Conservation (phyloP, 2,888 invertebrate genomes). For the Lampropteryx suffumata region DNA sequence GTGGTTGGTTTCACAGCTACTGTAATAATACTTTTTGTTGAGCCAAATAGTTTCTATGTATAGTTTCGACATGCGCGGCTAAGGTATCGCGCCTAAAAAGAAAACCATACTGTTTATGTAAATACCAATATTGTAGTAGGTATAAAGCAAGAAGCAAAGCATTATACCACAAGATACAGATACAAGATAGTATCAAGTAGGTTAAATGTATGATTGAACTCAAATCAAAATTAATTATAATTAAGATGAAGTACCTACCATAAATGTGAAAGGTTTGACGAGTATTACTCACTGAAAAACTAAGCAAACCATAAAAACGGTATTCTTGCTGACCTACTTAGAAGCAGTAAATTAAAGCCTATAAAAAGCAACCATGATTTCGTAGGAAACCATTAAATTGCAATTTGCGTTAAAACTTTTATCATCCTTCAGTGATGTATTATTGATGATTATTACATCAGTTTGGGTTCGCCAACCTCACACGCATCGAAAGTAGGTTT, state of each 20-base stretch:
- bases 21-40: conserved; percentile 32
- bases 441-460: conserved; percentile 51
- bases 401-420: conserved; percentile 34
- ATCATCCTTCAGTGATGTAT: conserved; percentile 40
- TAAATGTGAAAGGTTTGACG: conserved; percentile 4
- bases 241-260: background rate
- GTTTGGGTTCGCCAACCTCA: conserved; percentile 27
- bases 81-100: conserved; percentile 18
- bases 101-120: background rate
- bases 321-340: conserved; percentile 1
- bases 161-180: background rate
- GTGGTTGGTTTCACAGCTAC: conserved; percentile 32
- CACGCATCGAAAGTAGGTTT: conserved; percentile 21
- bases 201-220: background rate
- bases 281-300: conserved; percentile 12
- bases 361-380: conserved; percentile 30
- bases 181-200: no score
- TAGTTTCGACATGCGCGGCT: conserved; percentile 13
- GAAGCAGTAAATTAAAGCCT: conserved; percentile 20
- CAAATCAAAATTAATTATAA: background rate
- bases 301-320: conserved; percentile 7
- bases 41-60: conserved; percentile 24
- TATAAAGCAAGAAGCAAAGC: background rate
- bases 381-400: conserved; percentile 32
- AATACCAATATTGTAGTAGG: no score